A percentile compares a stretch with the other conserved stretches of the same genome.
Conservation (phyloP, 1,140 invertebrate species). For the Pseudoatta argentina region DNA sequence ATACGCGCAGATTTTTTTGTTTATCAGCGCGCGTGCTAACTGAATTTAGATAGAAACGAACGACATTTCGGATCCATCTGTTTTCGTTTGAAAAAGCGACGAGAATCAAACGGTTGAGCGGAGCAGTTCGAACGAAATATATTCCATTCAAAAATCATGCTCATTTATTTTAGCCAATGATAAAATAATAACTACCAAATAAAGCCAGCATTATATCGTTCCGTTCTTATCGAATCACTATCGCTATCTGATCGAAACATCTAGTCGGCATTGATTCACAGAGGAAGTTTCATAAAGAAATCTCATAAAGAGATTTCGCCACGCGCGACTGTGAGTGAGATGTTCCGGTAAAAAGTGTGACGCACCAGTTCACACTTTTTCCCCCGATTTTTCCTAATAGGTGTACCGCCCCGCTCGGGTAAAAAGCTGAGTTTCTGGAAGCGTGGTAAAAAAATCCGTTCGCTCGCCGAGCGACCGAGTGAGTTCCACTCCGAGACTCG, state of each 20-base stretch:
- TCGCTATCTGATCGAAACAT: background rate
- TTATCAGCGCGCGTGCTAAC: conserved; percentile 39
- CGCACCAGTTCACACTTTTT: background rate
- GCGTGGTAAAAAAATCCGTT: background rate
- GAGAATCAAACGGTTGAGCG: background rate
- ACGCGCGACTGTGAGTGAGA: background rate
- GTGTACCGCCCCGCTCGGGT: background rate
- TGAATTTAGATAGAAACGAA: conserved; percentile 35
- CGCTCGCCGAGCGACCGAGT: background rate
- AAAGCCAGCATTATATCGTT: background rate
- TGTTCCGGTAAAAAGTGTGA: background rate
- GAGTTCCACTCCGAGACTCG: conserved; percentile 12
- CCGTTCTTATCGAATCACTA: background rate
- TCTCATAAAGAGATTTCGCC: background rate
- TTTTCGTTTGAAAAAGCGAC: background rate
- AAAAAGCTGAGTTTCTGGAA: background rate
- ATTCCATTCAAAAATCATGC: background rate
- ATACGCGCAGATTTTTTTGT: conserved; percentile 21
- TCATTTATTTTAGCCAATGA: background rate
- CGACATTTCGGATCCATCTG: background rate
- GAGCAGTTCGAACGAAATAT: background rate
- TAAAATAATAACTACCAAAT: conserved; percentile 11
- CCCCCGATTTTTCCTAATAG: background rate
- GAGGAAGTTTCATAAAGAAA: background rate
- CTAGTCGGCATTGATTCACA: background rate